phyloP scores from a whole-genome alignment of 2,113 vertebrate species.

The Corythaeola cristata region DNA sequence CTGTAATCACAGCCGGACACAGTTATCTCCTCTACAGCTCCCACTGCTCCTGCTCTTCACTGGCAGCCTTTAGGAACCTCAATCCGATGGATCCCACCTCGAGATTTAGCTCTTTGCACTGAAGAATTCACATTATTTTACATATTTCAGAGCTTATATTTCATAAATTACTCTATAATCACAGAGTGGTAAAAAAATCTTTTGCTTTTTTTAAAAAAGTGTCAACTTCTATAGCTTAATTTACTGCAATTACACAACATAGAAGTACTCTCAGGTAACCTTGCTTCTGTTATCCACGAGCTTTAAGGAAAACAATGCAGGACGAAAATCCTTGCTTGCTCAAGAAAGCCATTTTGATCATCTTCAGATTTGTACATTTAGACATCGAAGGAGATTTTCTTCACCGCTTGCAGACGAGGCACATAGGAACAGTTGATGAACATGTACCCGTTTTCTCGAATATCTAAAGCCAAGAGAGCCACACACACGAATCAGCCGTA shows the following conservation, averaged over 20 bases:
- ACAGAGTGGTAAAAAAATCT: accelerated
- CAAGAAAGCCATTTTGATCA: not conserved
- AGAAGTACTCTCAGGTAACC: not conserved
- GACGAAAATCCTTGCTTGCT: not conserved
- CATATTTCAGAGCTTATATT: accelerated
- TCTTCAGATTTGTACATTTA: accelerated
- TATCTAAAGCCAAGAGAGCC: accelerated
- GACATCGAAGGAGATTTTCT: not conserved
- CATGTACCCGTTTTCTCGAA: accelerated
- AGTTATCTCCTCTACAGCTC: not conserved
- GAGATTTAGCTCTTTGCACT: not conserved
- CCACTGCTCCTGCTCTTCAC: not conserved
- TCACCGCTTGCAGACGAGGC: accelerated
- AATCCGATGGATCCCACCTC: accelerated
- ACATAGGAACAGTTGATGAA: accelerated
- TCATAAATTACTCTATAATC: not conserved
- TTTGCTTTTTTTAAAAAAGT: not conserved
- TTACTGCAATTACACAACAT: not conserved
- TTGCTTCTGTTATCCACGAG: not conserved
- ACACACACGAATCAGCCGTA: accelerated
- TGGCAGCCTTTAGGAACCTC: not conserved
- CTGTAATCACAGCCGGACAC: not conserved
- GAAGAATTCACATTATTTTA: not conserved
- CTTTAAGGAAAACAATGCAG: not conserved
- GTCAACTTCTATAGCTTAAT: not conserved